Percentiles rank a stretch among this genome's conserved stretches.
Conservation (phyloP, 2,113 vertebrate species). For the Scophthalmus maximus region DNA sequence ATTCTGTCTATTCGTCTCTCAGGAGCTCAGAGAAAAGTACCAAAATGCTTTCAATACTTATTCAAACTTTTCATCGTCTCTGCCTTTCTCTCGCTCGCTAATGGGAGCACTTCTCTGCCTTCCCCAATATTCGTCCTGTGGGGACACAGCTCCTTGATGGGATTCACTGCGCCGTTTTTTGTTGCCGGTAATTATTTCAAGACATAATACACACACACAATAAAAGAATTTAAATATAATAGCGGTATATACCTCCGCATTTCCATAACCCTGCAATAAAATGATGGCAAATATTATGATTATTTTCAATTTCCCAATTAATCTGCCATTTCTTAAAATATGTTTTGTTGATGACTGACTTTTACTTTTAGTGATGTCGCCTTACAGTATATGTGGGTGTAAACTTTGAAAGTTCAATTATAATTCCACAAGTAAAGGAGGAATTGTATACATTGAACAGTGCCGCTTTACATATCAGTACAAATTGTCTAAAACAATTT, state of each 20-base stretch:
- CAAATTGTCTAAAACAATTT: too few relatives aligned
- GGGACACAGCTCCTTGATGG: slow-evolving; percentile 40
- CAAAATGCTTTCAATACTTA: slow-evolving; percentile 48
- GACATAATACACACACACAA: neutral
- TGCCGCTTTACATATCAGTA: too few relatives aligned
- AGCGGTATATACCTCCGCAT: neutral
- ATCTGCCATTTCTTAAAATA: too few relatives aligned
- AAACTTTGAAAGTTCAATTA: neutral
- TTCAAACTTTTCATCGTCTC: slow-evolving; percentile 23
- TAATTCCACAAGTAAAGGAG: neutral
- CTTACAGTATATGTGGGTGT: neutral
- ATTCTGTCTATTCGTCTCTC: neutral
- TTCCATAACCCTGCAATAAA: neutral
- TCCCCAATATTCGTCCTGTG: slow-evolving; percentile 44
- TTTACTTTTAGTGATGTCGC: too few relatives aligned
- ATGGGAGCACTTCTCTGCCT: slow-evolving; percentile 37
- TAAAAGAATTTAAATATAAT: too few relatives aligned
- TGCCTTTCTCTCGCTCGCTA: neutral
- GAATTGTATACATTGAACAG: neutral
- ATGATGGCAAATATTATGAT: neutral
- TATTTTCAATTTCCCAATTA: neutral
- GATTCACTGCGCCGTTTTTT: slow-evolving; percentile 30
- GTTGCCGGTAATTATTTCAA: slow-evolving; percentile 24
- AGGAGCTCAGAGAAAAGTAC: slow-evolving; percentile 35
- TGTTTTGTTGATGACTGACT: too few relatives aligned